Base-by-base conservation (phyloP, 2,797 vertebrate species). In the Molothrus ater region DNA sequence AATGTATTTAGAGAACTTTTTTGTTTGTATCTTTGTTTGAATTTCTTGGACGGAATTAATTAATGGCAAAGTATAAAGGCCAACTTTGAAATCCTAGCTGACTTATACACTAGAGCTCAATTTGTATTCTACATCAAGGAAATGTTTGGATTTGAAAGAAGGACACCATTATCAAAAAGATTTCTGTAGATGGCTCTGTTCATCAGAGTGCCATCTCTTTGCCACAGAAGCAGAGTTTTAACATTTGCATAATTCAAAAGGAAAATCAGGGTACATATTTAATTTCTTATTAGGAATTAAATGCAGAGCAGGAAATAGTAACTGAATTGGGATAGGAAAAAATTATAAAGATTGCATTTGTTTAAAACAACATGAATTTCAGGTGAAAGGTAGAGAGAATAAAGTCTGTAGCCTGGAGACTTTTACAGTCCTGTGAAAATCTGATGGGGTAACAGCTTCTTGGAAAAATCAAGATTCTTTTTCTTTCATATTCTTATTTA, bases 1-100 rank as follows among this genome's bases (percentile, higher is more conserved):
- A 97, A 97, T 86, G 48, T 92, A 90, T 97, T 97, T 95, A 97
- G 94, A 93, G 92, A 94, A 96, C 93, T 96, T 96, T 96, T 81
- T 93, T 97, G 95, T 96, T 96, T 91, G 86, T 81, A 88, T 92
- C 96, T 97, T 97, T 96, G 95, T 97, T 93, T 95, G 81, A 93
- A 95, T 96, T 95, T 96, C 90, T 96, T 94, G 91, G 94, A 97
- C 65, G 5, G 96, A 95, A 96, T 96, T 96, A 96, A 95, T 96
- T 96, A 95, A 96, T 82, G 80, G 80, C 88, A 79, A 97, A 95
- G 81, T 87, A 97, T 93, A 97, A 96, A 96, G 88, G 80, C 90
- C 88, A 92, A 96, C 93, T 91, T 95, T 96, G 91, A 97, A 95
- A 96, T 83, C 95, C 88, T 93, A 95, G 91, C 92, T 96, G 96